Conservation (phyloP, 2,888 invertebrate species). For the Gnatocerus cornutus region DNA sequence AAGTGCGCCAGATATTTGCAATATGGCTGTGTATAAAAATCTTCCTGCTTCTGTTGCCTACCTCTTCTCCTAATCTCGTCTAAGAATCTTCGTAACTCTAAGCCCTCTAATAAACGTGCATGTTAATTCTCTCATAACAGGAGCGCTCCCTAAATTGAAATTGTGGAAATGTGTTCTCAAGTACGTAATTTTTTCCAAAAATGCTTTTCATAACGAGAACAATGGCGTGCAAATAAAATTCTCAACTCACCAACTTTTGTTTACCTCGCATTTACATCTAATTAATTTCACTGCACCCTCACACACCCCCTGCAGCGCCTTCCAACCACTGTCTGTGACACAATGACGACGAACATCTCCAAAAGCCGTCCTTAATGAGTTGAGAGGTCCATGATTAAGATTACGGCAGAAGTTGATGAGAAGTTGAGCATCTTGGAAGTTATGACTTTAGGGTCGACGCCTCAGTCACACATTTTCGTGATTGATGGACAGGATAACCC, state of each 20-base stretch:
- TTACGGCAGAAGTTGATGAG: constrained; percentile 53
- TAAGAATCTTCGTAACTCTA: background rate
- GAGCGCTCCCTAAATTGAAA: constrained; percentile 11
- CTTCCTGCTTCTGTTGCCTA: background rate
- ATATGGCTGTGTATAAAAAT: no score
- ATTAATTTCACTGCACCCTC: constrained; percentile 44
- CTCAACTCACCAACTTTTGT: constrained; percentile 11
- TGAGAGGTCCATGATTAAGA: constrained; percentile 57
- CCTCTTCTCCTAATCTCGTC: constrained; percentile 2
- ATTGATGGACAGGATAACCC: constrained; percentile 1
- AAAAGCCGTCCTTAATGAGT: constrained; percentile 45
- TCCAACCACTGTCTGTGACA: constrained; percentile 32
- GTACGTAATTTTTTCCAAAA: constrained; percentile 2
- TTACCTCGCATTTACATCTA: constrained; percentile 30
- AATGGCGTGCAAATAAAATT: constrained; percentile 19
- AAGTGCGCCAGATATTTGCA: no score
- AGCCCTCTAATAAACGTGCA: constrained; percentile 4
- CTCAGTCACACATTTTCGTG: constrained; percentile 12
- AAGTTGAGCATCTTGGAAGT: constrained; percentile 48
- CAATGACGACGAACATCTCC: constrained; percentile 39
- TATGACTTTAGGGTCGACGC: constrained; percentile 23
- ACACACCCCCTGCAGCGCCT: constrained; percentile 30
- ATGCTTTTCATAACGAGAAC: background rate
- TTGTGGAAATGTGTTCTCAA: background rate
- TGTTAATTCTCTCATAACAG: constrained; percentile 17